A percentile compares a stretch with the other conserved stretches of the same genome.
phyloP scores from a whole-genome alignment of 2,888 invertebrate species.

The Leucophenga maculata region DNA sequence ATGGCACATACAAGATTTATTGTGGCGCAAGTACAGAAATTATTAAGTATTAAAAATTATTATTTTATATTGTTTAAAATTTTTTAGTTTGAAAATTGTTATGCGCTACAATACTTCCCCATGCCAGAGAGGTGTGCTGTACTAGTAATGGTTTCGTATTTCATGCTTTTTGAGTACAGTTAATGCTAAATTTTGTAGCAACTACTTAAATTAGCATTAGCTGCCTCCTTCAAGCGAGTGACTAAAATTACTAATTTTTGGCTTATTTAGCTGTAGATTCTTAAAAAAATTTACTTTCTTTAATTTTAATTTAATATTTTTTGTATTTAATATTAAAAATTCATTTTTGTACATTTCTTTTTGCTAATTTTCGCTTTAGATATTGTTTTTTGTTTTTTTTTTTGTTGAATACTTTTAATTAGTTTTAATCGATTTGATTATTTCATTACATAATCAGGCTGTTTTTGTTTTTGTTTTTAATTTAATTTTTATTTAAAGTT shows the following conservation, averaged over 20 bases:
- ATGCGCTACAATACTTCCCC: no score
- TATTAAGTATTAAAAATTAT: no score
- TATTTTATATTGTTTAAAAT: no score
- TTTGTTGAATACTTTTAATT: constrained; percentile 34
- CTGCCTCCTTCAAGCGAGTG: neutral
- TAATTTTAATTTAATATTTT: neutral
- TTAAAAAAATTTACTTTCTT: constrained; percentile 30
- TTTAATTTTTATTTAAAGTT: constrained; percentile 32
- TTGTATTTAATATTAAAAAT: constrained; percentile 29
- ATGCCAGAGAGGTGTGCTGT: no score
- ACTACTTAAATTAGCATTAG: no score
- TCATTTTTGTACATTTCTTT: constrained; percentile 52
- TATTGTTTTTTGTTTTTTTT: constrained; percentile 20
- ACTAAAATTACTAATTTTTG: constrained; percentile 54
- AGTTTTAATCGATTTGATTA: constrained; percentile 39
- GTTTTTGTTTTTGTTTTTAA: constrained; percentile 26
- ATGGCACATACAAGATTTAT: no score
- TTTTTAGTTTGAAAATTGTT: no score
- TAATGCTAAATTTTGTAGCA: constrained; percentile 8
- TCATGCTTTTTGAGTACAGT: neutral
- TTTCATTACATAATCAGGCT: constrained; percentile 13
- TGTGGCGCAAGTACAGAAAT: no score
- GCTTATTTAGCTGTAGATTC: constrained; percentile 71
- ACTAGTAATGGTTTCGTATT: neutral
- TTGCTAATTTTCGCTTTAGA: constrained; percentile 34